Conservation (phyloP, 2,113 vertebrate species). For the Paralichthys olivaceus region DNA sequence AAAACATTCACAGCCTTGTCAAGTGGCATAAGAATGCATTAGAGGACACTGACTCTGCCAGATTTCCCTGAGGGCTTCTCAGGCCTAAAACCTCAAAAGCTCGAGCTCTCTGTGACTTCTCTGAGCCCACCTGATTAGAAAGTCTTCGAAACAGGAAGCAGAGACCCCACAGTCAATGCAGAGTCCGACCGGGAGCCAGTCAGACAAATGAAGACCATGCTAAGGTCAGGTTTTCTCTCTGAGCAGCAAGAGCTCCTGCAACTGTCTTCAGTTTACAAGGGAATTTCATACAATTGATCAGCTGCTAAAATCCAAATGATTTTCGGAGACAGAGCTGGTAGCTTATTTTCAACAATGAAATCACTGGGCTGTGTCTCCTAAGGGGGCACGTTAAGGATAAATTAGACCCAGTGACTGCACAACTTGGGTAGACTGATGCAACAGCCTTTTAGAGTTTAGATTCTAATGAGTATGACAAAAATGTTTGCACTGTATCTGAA, state of each 20-base stretch:
- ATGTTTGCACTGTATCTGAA: no score
- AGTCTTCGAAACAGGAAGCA: slow-evolving; percentile 20
- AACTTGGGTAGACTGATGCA: background rate
- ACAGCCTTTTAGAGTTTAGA: background rate
- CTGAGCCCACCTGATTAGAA: slow-evolving; percentile 18
- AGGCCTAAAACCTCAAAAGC: slow-evolving; percentile 4
- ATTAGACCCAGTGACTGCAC: slow-evolving; percentile 16
- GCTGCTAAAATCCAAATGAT: slow-evolving; percentile 5
- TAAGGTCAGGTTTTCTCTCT: slow-evolving; percentile 10
- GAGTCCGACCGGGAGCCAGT: background rate
- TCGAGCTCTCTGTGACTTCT: slow-evolving; percentile 14
- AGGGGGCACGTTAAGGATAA: slow-evolving; percentile 17
- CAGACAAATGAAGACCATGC: background rate
- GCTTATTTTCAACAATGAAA: slow-evolving; percentile 14
- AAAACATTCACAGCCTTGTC: background rate
- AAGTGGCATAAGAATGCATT: background rate
- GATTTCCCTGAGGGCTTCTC: slow-evolving; percentile 4
- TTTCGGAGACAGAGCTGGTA: slow-evolving; percentile 23
- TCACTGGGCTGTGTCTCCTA: slow-evolving; percentile 25
- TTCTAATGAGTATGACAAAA: background rate
- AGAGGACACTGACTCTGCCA: background rate
- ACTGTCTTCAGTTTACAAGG: background rate
- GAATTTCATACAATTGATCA: slow-evolving; percentile 24
- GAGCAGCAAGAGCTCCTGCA: background rate
- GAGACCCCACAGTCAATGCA: background rate